phyloP scores from a whole-genome alignment of 2,888 invertebrate genomes.

The Pycnomerus fuliginosus region DNA sequence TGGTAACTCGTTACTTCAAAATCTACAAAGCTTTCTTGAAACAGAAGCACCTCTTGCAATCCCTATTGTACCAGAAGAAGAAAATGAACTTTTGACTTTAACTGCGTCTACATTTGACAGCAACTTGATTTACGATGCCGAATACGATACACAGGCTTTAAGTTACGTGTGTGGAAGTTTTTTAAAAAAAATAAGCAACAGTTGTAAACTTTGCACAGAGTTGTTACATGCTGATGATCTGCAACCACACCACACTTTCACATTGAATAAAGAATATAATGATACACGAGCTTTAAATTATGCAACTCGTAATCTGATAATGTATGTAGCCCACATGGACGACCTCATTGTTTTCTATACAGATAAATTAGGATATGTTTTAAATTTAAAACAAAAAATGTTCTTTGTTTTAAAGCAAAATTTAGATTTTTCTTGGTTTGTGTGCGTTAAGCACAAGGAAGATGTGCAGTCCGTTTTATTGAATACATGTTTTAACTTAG shows the following conservation, averaged over 20 bases:
- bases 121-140: not conserved
- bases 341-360: not conserved
- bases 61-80: not conserved
- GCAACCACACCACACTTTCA: not conserved
- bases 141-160: conserved; percentile 1
- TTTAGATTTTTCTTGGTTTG: not conserved
- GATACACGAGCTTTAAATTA: not conserved
- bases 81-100: not conserved
- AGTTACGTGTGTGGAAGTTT: conserved; percentile 4
- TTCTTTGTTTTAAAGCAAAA: not conserved
- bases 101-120: not conserved
- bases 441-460: not conserved
- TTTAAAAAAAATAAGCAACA: conserved; percentile 2
- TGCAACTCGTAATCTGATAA: not conserved
- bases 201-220: not conserved
- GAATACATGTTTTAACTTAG: no score
- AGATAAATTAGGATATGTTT: not conserved
- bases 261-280: not conserved
- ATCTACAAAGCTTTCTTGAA: not conserved
- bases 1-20: not conserved
- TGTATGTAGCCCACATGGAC: not conserved
- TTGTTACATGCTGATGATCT: not conserved
- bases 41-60: not conserved
- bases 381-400: not conserved
- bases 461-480: no score